Evolutionary conservation across 2,888 invertebrate species (phyloP).

Genomic region (Schrankia costaestrigalis): DNA sequence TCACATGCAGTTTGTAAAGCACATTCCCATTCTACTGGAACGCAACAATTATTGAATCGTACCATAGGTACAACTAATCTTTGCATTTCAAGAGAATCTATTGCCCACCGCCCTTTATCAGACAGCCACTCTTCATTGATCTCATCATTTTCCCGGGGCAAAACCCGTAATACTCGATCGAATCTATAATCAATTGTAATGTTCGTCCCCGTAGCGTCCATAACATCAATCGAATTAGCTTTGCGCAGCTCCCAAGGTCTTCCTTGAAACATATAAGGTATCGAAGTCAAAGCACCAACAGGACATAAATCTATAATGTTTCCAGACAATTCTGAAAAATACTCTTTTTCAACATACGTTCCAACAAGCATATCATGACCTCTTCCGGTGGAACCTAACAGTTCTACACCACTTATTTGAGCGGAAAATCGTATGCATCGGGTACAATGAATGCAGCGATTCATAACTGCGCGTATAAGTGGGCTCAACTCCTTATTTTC

Average conservation of each 20-base stretch:
- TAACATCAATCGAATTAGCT: slow-evolving; percentile 78
- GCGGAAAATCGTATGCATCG: slow-evolving; percentile 98
- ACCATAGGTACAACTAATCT: slow-evolving; percentile 96
- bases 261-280: slow-evolving; percentile 97
- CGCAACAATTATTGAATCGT: slow-evolving; percentile 85
- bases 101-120: slow-evolving; percentile 97
- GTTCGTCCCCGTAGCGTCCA: slow-evolving; percentile 71
- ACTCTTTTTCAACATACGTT: slow-evolving; percentile 98
- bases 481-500: slow-evolving; percentile 99
- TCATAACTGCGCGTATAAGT: slow-evolving; percentile 98
- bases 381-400: slow-evolving; percentile 94
- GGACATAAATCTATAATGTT: slow-evolving; percentile 99
- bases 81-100: slow-evolving; percentile 97
- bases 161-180: slow-evolving; percentile 57
- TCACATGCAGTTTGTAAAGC: slow-evolving; percentile 87
- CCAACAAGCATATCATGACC: slow-evolving; percentile 98
- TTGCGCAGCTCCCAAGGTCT: slow-evolving; percentile 97
- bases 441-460: slow-evolving; percentile 99
- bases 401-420: slow-evolving; percentile 98
- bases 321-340: slow-evolving; percentile 97
- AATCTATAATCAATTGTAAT: slow-evolving; percentile 58
- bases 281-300: slow-evolving; percentile 98
- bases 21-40: slow-evolving; percentile 94
- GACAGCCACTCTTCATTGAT: slow-evolving; percentile 99
- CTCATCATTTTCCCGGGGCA: slow-evolving; percentile 68